phyloP scores from a whole-genome alignment of 2,113 vertebrate species.

The Brevimyrus niger region DNA sequence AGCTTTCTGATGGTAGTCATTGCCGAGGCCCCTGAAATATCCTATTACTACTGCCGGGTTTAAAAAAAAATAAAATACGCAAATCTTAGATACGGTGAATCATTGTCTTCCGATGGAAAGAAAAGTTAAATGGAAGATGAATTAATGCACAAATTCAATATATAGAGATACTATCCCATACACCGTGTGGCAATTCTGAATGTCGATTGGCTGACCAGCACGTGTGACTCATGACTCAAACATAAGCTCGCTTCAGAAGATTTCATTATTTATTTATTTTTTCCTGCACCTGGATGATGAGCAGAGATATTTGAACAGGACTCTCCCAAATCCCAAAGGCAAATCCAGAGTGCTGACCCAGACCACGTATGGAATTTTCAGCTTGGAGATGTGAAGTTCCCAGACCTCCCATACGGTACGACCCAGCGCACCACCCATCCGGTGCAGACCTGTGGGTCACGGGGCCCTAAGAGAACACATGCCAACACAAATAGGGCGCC shows the following conservation, averaged over 20 bases:
- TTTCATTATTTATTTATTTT: not conserved
- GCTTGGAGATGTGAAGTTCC: slow-evolving; percentile 17
- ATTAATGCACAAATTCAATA: not conserved
- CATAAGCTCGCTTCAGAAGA: not conserved
- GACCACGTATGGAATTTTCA: slow-evolving; percentile 23
- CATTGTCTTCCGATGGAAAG: not conserved
- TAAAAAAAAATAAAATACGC: not conserved
- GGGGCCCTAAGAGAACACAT: not conserved
- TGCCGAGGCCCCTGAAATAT: not conserved
- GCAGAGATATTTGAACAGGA: not conserved
- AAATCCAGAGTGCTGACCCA: not conserved
- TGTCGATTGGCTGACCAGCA: not conserved
- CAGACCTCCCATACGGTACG: not conserved
- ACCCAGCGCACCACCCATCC: not conserved
- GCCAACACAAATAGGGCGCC: not conserved
- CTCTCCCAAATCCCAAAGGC: not conserved
- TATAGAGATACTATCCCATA: not conserved
- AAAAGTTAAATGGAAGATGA: not conserved
- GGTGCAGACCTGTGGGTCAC: not conserved
- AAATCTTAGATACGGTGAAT: not conserved
- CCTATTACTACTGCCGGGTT: not conserved
- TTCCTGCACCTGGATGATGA: not conserved
- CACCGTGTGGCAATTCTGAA: not conserved
- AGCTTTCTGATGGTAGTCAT: not conserved
- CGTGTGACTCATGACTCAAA: not conserved